A percentile compares a stretch with the other conserved stretches of the same genome.
Conservation (phyloP, 2,888 invertebrate genomes). For the Ophion ellenae region DNA sequence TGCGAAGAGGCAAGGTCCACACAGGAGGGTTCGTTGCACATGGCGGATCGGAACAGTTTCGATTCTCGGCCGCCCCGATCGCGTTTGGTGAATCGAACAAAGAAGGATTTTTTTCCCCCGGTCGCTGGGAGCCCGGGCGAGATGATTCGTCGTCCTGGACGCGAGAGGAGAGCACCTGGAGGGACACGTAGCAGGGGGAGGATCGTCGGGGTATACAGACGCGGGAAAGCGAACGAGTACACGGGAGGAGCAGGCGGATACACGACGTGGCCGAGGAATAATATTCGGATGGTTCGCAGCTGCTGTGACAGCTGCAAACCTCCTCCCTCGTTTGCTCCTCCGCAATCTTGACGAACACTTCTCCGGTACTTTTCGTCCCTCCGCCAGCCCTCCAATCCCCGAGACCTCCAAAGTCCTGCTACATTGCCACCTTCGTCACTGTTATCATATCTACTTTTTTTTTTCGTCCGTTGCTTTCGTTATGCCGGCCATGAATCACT, state of each 20-base stretch:
- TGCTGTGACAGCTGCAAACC: conserved; percentile 79
- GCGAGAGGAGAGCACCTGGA: conserved; percentile 55
- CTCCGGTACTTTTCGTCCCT: conserved; percentile 67
- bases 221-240: conserved; percentile 29
- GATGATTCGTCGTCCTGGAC: conserved; percentile 2
- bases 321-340: conserved; percentile 69
- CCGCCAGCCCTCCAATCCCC: conserved; percentile 52
- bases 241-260: conserved; percentile 26
- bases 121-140: no score
- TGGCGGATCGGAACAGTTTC: conserved; percentile 16
- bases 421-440: conserved; percentile 50
- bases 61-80: not conserved
- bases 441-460: conserved; percentile 30
- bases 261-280: conserved; percentile 53
- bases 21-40: conserved; percentile 1
- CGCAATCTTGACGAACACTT: conserved; percentile 76
- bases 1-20: not conserved
- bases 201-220: not conserved
- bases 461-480: conserved; percentile 4
- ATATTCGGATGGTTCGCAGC: conserved; percentile 77
- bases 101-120: conserved; percentile 45
- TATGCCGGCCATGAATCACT: no score
- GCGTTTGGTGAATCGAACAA: conserved; percentile 27
- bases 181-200: conserved; percentile 14
- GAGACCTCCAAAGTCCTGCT: conserved; percentile 38